A percentile compares a stretch with the other conserved stretches of the same genome.
These are phyloP conservation scores for Rhinoraja longicauda DNA, from an alignment of 2,797 vertebrate species.

Conservation along the genomic window DNA sequence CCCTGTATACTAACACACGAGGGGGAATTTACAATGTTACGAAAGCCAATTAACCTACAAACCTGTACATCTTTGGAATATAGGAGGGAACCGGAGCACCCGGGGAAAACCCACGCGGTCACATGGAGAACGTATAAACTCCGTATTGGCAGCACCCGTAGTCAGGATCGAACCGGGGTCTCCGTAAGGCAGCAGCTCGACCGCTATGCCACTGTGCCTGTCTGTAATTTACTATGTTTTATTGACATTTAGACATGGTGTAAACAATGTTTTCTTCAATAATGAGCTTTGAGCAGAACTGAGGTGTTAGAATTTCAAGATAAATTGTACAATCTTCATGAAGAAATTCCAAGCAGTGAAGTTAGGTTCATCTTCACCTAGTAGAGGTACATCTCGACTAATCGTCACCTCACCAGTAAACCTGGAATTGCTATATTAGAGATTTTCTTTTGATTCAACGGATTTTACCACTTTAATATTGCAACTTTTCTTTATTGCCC, in stretches of 20 bases:
- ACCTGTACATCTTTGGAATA: too few relatives aligned
- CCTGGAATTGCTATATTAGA: background rate
- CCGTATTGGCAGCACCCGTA: too few relatives aligned
- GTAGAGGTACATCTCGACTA: background rate
- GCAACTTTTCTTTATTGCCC: background rate
- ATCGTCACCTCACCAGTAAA: background rate
- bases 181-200: too few relatives aligned
- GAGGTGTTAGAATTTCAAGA: background rate
- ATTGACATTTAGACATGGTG: background rate
- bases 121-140: too few relatives aligned
- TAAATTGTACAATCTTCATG: background rate
- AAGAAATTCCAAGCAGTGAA: background rate
- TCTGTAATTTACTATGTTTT: too few relatives aligned
- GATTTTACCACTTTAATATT: background rate
- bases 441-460: background rate
- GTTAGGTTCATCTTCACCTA: background rate
- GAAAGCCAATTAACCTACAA: too few relatives aligned
- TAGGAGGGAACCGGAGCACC: too few relatives aligned
- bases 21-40: too few relatives aligned
- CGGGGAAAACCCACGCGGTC: too few relatives aligned
- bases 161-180: too few relatives aligned
- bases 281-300: background rate
- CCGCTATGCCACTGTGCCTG: too few relatives aligned
- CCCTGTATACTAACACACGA: too few relatives aligned
- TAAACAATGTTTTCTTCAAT: background rate